Evolutionary conservation across 2,888 invertebrate genomes (phyloP).

Genomic region (Meghimatium bilineatum): DNA sequence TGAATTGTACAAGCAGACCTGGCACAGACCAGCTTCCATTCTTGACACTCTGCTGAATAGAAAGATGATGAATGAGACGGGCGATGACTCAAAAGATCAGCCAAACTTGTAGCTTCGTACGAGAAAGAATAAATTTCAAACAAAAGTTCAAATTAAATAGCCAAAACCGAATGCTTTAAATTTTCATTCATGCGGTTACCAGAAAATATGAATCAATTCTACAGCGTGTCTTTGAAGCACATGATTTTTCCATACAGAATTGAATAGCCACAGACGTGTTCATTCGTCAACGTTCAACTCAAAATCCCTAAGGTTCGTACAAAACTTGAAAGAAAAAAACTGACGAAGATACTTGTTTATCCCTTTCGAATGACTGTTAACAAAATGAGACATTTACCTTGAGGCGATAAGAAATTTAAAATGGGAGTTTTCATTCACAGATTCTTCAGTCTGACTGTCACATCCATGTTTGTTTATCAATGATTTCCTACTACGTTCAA

Average conservation of each 20-base stretch:
- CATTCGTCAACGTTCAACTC: background rate
- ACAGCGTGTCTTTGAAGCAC: background rate
- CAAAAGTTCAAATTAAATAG: background rate
- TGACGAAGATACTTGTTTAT: background rate
- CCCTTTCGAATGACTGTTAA: background rate
- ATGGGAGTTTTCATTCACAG: background rate
- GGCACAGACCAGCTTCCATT: no score
- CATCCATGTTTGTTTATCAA: constrained; percentile 1
- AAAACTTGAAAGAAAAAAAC: background rate
- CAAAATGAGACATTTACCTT: background rate
- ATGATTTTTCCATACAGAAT: background rate
- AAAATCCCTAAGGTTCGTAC: background rate
- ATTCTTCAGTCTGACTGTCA: background rate
- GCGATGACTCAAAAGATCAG: background rate
- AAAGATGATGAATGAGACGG: background rate
- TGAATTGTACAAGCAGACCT: no score
- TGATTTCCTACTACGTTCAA: background rate
- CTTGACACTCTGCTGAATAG: background rate
- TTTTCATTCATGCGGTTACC: background rate
- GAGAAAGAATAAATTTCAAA: background rate
- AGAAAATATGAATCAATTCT: background rate
- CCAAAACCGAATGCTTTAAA: background rate
- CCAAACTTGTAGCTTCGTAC: background rate
- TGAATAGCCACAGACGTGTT: constrained; percentile 17
- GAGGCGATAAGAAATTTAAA: constrained; percentile 2